Evolutionary conservation across 2,888 invertebrate genomes (phyloP).

Genomic region (Dyspetes luteomarginatus): DNA sequence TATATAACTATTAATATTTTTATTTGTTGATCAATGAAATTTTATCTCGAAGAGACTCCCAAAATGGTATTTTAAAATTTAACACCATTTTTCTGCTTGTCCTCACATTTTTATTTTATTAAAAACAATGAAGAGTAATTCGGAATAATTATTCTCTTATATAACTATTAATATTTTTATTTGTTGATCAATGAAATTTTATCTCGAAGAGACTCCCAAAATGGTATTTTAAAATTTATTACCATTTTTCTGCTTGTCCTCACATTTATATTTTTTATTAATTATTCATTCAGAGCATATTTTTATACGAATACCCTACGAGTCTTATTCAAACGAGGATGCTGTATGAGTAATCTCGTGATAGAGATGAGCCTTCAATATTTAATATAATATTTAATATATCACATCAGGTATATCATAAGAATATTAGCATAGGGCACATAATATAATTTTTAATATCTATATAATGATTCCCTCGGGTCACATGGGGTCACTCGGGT

Average conservation of each 20-base stretch:
- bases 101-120: no score
- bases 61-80: no score
- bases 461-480: not conserved
- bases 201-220: not conserved
- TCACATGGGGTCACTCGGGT: no score
- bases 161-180: no score
- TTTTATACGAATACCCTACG: not conserved
- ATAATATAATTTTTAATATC: not conserved
- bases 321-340: not conserved
- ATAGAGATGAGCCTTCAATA: not conserved
- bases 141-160: no score
- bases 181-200: not conserved
- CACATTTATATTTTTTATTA: not conserved
- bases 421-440: not conserved
- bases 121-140: no score
- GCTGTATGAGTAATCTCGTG: not conserved
- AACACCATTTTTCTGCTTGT: no score
- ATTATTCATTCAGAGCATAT: no score
- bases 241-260: not conserved
- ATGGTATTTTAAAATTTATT: not conserved
- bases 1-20: no score
- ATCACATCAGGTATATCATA: not conserved
- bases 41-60: no score
- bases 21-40: no score
- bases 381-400: no score